These are phyloP conservation scores for Drosophila ercepeae DNA, from an alignment of 1,140 invertebrate species.

Conservation along the genomic window DNA sequence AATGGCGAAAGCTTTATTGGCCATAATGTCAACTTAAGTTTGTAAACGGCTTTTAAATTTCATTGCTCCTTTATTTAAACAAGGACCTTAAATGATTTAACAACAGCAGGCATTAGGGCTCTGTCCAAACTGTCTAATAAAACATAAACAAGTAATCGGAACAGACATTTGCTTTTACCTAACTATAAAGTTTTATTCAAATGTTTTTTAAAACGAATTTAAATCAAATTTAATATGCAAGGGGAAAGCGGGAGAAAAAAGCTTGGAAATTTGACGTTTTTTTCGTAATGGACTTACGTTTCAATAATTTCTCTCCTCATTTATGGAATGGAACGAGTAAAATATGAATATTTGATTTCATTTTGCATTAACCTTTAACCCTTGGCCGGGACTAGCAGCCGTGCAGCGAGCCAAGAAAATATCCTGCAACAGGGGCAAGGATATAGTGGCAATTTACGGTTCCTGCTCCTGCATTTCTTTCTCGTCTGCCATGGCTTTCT, in stretches of 20 bases:
- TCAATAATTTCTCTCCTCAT: not conserved
- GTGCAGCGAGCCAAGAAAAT: slow-evolving; percentile 54
- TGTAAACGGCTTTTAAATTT: slow-evolving; percentile 26
- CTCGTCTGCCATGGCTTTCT: not conserved
- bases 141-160: not conserved
- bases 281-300: not conserved
- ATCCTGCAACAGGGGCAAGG: slow-evolving; percentile 29
- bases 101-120: not conserved
- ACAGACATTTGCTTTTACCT: no score
- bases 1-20: slow-evolving; percentile 28
- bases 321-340: not conserved
- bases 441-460: slow-evolving; percentile 30
- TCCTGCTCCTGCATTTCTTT: slow-evolving; percentile 2
- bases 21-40: slow-evolving; percentile 19
- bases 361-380: not conserved
- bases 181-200: not conserved
- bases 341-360: not conserved
- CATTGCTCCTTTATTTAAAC: slow-evolving; percentile 18
- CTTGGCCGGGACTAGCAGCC: not conserved
- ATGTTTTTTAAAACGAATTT: not conserved
- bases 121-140: not conserved
- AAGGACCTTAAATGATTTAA: slow-evolving; percentile 16
- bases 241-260: no score
- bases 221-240: no score
- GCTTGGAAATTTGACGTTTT: no score